Percentiles rank a stretch among this genome's conserved stretches.
phyloP scores from a whole-genome alignment of 1,140 invertebrate species.

The Centruroides vittatus region DNA sequence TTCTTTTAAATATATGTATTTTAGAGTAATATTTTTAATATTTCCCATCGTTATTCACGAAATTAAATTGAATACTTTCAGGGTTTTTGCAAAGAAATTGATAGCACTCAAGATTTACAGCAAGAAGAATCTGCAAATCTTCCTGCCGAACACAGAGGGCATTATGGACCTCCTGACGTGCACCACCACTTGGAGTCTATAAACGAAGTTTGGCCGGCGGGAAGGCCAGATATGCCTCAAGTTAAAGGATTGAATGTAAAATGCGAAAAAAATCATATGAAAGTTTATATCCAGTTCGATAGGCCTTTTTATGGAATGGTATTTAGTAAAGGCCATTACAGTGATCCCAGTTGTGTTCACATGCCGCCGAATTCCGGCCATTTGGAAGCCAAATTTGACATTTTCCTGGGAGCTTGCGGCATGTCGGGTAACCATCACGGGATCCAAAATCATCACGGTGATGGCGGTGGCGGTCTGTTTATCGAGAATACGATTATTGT shows the following conservation, averaged over 20 bases:
- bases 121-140: conserved; percentile 19
- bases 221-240: conserved; percentile 17
- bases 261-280: conserved; percentile 89
- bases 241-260: conserved; percentile 57
- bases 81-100: conserved; percentile 19
- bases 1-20: too few relatives aligned
- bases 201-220: conserved; percentile 18
- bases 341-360: conserved; percentile 78
- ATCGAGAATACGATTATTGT: conserved; percentile 91
- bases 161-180: conserved; percentile 1
- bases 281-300: conserved; percentile 74
- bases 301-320: conserved; percentile 91
- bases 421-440: conserved; percentile 35
- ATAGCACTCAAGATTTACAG: conserved; percentile 20
- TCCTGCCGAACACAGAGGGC: conserved; percentile 20
- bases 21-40: too few relatives aligned
- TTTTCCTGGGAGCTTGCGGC: conserved; percentile 52
- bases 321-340: conserved; percentile 77
- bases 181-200: not conserved
- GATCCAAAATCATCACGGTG: conserved; percentile 58
- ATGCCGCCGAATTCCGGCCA: conserved; percentile 76
- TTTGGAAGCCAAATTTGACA: conserved; percentile 77
- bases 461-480: conserved; percentile 41
- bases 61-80: conserved; percentile 1
- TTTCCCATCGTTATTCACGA: not conserved